Base-by-base conservation (phyloP, 2,113 vertebrate genomes). In the Cyprinodon brontotheroides region DNA sequence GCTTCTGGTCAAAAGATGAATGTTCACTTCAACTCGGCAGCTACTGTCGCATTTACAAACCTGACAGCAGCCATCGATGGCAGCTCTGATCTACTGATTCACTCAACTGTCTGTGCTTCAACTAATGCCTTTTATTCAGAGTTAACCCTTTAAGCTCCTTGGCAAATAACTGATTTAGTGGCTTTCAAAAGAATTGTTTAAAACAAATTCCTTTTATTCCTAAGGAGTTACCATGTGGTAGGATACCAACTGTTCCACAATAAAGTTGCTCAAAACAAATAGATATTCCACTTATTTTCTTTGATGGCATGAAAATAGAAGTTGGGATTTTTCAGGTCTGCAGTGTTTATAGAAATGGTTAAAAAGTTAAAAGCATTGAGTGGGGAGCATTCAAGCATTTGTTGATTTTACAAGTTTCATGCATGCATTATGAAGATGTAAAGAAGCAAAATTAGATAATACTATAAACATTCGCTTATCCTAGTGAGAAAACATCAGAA, bases 361-460 rank as follows among this genome's bases (percentile, higher is more conserved):
- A 72, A 75, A 75, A 11, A 20, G 14, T 17, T 65, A 45, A 15
- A 37, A 45, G 67, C 59, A 61, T 70, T 70, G 70, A 53, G 47
- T 41, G 36, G 60, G 60, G 29, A 72, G 73, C 53, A 67, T 40
- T 64, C 1, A 38, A 61, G 78, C 45, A 67, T 61, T 50, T 73
- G 45, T 50, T 75, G 66, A 61, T 36, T 75, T 75, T 75, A 67
- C n/a, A 43, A 12, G 37, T 29, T 29, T 29, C 29, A 29, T 29
- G 29, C 29, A 29, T 29, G 29, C 29, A 29, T 29, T 29, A 43
- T 65, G 65, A 77, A 61, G 6, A 69, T 6, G 8, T 1, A 48
- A n/a, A 50, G 13, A 1, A 47, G 43, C 39, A 22, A 60, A 65
- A 65, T 41, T 61, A 61, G 38, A 61, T 10, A 67, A 65, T 4